phyloP scores from a whole-genome alignment of 2,888 invertebrate genomes.

The Prosapia bicincta region DNA sequence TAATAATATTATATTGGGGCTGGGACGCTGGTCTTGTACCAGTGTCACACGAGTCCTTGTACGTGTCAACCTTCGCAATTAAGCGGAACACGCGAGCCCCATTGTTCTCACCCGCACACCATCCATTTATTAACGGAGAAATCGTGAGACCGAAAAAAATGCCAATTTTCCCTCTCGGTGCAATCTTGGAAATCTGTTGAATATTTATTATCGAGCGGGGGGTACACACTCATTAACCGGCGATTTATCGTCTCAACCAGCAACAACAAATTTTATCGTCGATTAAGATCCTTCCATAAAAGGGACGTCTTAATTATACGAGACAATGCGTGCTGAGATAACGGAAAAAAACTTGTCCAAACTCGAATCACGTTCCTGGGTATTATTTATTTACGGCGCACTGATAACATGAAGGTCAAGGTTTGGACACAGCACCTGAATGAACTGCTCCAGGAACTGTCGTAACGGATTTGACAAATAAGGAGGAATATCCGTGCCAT shows the following conservation, averaged over 20 bases:
- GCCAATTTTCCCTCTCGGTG: neutral
- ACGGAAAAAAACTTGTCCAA: neutral
- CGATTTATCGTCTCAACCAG: neutral
- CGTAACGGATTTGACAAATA: too few relatives aligned
- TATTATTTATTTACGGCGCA: neutral
- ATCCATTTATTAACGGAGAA: neutral
- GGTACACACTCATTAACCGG: neutral
- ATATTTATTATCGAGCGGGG: neutral
- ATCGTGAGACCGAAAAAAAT: neutral
- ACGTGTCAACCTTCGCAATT: neutral
- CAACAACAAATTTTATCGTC: neutral
- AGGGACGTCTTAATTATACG: neutral
- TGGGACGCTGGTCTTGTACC: neutral
- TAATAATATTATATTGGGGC: neutral
- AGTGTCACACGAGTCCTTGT: neutral
- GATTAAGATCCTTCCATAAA: conserved; percentile 2
- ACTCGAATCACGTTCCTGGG: neutral
- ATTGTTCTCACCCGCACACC: neutral
- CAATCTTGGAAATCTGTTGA: conserved; percentile 2
- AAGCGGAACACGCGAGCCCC: neutral
- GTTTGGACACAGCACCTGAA: neutral
- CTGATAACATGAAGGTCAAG: neutral
- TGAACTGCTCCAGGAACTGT: neutral
- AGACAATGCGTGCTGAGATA: neutral
- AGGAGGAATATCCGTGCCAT: too few relatives aligned